Evolutionary conservation across 2,888 invertebrate species (phyloP), one percentile per base, ranked within the genome.

Genomic region (Rosalia funebris): DNA sequence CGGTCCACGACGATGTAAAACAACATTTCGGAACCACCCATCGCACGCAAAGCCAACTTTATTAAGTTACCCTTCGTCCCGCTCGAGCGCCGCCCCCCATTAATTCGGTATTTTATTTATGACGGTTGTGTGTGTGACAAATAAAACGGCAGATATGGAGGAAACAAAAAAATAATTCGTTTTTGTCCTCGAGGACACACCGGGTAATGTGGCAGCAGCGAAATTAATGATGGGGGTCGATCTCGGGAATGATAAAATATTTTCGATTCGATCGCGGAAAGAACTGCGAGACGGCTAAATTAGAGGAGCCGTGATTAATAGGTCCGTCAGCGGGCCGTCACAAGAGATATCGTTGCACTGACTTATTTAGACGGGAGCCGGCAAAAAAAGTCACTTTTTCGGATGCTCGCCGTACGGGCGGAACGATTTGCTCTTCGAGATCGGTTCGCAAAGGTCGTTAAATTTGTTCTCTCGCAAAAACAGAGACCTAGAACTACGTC

Each of bases 331-430:
- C 15, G 7, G 9, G n/a, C n/a, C n/a, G n/a, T n/a, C n/a, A n/a
- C n/a, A n/a, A n/a, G 41, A 41, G 25, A 41, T 14, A 41, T 15
- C 14, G 41, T 15, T 41, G 15, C 41, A 16, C 15, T 41, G 41
- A 41, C 41, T 41, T 41, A 41, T 16, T 41, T 41, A 16, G 41
- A 41, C 4, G 41, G 16, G 1, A 4, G 16, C 7, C 4, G 17
- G 16, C n/a, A 9, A 41, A 41, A 41, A 7, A 25, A 25, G 25
- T 25, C 25, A 9, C 4, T 25, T 25, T 25, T 25, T 25, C n/a
- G n/a, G n/a, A n/a, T 25, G 25, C 9, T 9, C 25, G 25, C 25
- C 25, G 25, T 25, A n/a, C n/a, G n/a, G n/a, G n/a, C n/a, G n/a
- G n/a, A n/a, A n/a, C n/a, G n/a, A n/a, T n/a, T n/a, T n/a, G n/a